These are phyloP conservation scores for Acridotheres tristis DNA, from an alignment of 2,797 vertebrate species.

Conservation along the genomic window DNA sequence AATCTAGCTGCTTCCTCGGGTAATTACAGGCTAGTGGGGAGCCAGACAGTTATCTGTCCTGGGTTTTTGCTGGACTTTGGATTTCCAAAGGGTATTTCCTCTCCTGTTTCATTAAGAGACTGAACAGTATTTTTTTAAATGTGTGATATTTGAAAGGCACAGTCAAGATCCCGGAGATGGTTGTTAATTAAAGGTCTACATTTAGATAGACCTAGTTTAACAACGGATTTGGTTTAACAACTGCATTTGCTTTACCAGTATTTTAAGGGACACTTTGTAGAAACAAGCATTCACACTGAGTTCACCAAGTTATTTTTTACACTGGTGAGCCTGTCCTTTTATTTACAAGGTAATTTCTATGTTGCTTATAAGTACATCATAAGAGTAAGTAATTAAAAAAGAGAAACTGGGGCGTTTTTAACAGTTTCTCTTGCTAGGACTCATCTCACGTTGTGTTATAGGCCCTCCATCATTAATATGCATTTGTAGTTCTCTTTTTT, in stretches of 20 bases:
- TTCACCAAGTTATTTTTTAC: not conserved
- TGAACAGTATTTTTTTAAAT: not conserved
- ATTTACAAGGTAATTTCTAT: not conserved
- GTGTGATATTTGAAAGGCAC: not conserved
- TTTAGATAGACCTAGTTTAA: not conserved
- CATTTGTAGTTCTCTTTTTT: conserved; percentile 36
- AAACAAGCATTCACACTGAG: not conserved
- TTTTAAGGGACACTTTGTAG: conserved; percentile 13
- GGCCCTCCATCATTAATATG: conserved; percentile 31
- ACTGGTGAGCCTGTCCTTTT: not conserved
- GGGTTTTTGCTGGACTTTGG: conserved; percentile 72
- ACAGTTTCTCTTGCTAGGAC: not conserved
- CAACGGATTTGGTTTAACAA: not conserved
- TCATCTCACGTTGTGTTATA: not conserved
- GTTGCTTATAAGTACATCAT: not conserved
- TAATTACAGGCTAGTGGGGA: conserved; percentile 85
- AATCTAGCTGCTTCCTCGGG: conserved; percentile 76
- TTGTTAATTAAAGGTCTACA: not conserved
- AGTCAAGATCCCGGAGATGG: not conserved
- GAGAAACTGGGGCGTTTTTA: not conserved
- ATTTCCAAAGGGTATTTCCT: conserved; percentile 5
- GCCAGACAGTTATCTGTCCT: conserved; percentile 80
- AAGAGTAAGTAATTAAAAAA: not conserved
- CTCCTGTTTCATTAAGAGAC: not conserved
- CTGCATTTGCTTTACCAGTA: not conserved